Evolutionary conservation across 2,888 invertebrate genomes (phyloP).

Genomic region (Crematogaster levior): DNA sequence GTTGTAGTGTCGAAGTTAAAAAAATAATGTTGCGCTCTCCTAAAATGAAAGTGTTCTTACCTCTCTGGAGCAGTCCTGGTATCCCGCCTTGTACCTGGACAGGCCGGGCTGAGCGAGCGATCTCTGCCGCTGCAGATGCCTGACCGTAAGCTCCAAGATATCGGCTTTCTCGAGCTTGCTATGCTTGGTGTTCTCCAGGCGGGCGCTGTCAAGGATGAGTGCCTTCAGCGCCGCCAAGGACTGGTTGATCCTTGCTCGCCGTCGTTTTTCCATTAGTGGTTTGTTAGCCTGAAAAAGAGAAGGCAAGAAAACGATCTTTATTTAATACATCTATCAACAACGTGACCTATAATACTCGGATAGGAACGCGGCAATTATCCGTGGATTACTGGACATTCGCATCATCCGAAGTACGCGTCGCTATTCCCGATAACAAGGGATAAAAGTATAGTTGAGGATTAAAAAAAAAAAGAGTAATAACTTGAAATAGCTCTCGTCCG

Average conservation of each 20-base stretch:
- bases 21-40: not conserved
- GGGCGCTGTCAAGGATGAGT: conserved; percentile 90
- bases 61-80: conserved; percentile 89
- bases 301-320: not conserved
- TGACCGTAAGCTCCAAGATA: conserved; percentile 93
- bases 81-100: conserved; percentile 90
- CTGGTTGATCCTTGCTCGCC: conserved; percentile 91
- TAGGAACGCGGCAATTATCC: not conserved
- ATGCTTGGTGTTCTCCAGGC: conserved; percentile 90
- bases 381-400: not conserved
- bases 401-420: not conserved
- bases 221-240: conserved; percentile 91
- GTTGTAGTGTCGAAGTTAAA: no score
- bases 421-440: not conserved
- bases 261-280: conserved; percentile 92
- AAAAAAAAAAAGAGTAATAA: not conserved
- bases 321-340: not conserved
- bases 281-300: conserved; percentile 88
- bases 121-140: conserved; percentile 92
- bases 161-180: conserved; percentile 95
- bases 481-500: not conserved
- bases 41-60: conserved; percentile 82
- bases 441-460: no score
- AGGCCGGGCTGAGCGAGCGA: conserved; percentile 88
- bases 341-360: not conserved